Evolutionary conservation across 2,113 vertebrate species (phyloP).

Genomic region (Atrichornis clamosus): DNA sequence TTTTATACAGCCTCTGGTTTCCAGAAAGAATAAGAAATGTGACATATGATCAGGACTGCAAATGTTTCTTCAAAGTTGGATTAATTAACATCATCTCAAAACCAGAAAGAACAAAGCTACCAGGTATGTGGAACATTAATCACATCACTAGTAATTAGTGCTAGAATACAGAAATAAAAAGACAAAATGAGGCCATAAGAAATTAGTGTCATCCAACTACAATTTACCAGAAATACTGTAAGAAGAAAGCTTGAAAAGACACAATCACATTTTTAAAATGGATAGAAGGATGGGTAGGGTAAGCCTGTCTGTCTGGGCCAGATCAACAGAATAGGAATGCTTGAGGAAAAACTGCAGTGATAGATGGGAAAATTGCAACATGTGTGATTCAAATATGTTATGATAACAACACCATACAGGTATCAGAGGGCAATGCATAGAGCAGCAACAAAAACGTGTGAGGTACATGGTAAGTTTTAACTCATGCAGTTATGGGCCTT

Average conservation of each 20-base stretch:
- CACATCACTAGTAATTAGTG: constrained; percentile 72
- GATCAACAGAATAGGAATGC: neutral
- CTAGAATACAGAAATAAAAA: constrained; percentile 63
- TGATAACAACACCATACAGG: neutral
- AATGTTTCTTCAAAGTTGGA: constrained; percentile 63
- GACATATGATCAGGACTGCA: constrained; percentile 36
- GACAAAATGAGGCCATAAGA: constrained; percentile 65
- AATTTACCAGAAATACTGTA: constrained; percentile 23
- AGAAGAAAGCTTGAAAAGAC: neutral
- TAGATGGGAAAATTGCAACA: neutral
- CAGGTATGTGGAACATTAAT: constrained; percentile 70
- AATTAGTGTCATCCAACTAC: constrained; percentile 49
- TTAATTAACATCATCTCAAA: constrained; percentile 75
- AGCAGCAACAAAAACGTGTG: neutral
- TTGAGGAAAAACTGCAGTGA: neutral
- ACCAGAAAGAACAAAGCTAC: constrained; percentile 70
- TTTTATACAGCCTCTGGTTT: constrained; percentile 49
- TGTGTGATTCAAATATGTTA: neutral
- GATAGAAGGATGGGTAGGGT: neutral
- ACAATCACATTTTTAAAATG: neutral
- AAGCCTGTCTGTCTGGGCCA: neutral
- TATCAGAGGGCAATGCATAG: neutral
- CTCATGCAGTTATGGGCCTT: neutral
- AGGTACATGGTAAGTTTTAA: neutral
- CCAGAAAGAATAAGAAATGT: constrained; percentile 55